Evolutionary conservation across 2,113 vertebrate species (phyloP).

Genomic region (Halichoerus grypus): DNA sequence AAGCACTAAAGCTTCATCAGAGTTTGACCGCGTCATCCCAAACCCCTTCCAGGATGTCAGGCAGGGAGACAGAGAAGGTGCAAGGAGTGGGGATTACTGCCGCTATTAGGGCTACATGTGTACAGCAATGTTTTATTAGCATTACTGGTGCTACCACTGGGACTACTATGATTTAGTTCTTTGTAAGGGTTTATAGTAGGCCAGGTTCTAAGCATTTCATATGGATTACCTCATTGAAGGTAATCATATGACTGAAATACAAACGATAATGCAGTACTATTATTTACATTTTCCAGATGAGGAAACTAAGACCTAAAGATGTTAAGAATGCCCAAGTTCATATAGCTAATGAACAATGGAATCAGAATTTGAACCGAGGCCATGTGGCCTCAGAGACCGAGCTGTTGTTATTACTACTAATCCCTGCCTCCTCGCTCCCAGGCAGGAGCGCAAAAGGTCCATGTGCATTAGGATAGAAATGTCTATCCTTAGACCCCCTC

Average conservation of each 20-base stretch:
- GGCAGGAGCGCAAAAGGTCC: not conserved
- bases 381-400: not conserved
- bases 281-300: not conserved
- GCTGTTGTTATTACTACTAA: not conserved
- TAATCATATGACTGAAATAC: not conserved
- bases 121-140: rapidly evolving
- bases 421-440: not conserved
- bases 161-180: not conserved
- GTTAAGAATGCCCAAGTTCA: not conserved
- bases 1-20: not conserved
- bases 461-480: not conserved
- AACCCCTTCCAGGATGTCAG: not conserved
- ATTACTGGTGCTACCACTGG: not conserved
- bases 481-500: not conserved
- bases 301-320: not conserved
- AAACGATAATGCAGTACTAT: not conserved
- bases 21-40: not conserved
- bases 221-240: not conserved
- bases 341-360: not conserved
- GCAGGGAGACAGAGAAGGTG: too few relatives aligned
- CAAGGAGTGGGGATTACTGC: too few relatives aligned
- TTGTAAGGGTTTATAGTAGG: not conserved
- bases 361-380: not conserved
- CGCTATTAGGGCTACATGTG: not conserved
- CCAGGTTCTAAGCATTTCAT: not conserved